phyloP scores from a whole-genome alignment of 2,113 vertebrate species.

The Muscicapa adusta region DNA sequence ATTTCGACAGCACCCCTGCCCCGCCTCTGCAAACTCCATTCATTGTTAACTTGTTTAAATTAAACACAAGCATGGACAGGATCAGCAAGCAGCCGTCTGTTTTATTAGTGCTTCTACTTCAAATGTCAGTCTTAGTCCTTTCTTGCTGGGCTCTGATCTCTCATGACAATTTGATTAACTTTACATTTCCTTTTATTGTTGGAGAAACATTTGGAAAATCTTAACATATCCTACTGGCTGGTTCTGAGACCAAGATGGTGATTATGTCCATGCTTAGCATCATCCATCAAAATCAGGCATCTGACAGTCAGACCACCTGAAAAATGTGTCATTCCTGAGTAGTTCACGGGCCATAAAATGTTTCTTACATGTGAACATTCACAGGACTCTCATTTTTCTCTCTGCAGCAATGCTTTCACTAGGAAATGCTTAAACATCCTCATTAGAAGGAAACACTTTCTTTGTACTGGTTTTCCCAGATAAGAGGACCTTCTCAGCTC shows the following conservation, averaged over 20 bases:
- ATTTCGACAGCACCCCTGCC: constrained; percentile 30
- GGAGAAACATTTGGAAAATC: constrained; percentile 66
- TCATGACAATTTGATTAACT: constrained; percentile 71
- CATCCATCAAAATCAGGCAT: constrained; percentile 53
- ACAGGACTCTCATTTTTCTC: background rate
- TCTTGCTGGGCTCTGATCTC: constrained; percentile 58
- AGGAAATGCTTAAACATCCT: background rate
- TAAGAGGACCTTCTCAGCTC: background rate
- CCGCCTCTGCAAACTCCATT: background rate
- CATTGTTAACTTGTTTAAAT: constrained; percentile 53
- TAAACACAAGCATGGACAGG: constrained; percentile 52
- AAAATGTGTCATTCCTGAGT: background rate
- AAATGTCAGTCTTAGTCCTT: constrained; percentile 60
- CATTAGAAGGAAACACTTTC: background rate
- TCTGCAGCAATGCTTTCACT: background rate
- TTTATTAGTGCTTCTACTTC: constrained; percentile 60
- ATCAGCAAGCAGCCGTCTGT: constrained; percentile 55
- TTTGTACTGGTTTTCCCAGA: background rate
- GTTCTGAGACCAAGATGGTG: constrained; percentile 27
- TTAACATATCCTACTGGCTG: constrained; percentile 51
- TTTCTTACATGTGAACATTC: background rate
- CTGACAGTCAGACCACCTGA: constrained; percentile 55
- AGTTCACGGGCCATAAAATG: background rate
- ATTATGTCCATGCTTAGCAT: constrained; percentile 47
- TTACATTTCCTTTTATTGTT: constrained; percentile 71